Evolutionary conservation across 2,113 vertebrate genomes (phyloP), one percentile per base, ranked within the genome.

Genomic region (Bujurquina vittata): DNA sequence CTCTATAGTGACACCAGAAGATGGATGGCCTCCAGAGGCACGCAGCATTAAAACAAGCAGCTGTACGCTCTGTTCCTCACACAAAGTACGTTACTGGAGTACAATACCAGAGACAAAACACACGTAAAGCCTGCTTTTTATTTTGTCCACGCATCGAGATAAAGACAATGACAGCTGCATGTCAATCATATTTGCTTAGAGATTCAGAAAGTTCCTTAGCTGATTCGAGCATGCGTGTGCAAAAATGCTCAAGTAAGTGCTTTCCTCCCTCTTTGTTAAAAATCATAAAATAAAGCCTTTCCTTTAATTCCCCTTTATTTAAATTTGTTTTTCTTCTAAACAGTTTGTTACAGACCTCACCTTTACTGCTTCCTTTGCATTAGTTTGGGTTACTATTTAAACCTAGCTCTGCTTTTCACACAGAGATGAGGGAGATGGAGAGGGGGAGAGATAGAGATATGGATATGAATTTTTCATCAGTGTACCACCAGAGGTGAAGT

Each of bases 401-500:
- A 74, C 61, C 65, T 40, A 5, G 52, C 55, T 79, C 40, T 9
- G 0, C 29, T 18, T 72, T 83, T 58, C 17, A 58, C 56, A 37
- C 43, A 18, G 62, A 23, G 37, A 62, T 5, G 33, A 60, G 20
- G 2, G 58, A 26, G 56, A 60, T 4, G 7, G 59, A 52, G 33
- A 37, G 56, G 26, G 65, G 46, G 62, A 14, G 23, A 37, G 73
- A 57, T 40, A 72, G 77, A 74, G 78, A 81, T 18, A n/a, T 74
- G 43, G 55, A 7, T 12, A 84, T 90, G 73, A 89, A 89, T 90
- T 60, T 91, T 93, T 91, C 80, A 92, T 91, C 80, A 78, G 73
- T 40, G 22, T 62, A 75, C 82, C 75, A 81, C 79, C 77, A 84
- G 67, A 81, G 80, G 77, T 81, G 62, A 90, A 87, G 84, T 87